phyloP scores from a whole-genome alignment of 2,113 vertebrate genomes.

The Cranoglanis bouderius region DNA sequence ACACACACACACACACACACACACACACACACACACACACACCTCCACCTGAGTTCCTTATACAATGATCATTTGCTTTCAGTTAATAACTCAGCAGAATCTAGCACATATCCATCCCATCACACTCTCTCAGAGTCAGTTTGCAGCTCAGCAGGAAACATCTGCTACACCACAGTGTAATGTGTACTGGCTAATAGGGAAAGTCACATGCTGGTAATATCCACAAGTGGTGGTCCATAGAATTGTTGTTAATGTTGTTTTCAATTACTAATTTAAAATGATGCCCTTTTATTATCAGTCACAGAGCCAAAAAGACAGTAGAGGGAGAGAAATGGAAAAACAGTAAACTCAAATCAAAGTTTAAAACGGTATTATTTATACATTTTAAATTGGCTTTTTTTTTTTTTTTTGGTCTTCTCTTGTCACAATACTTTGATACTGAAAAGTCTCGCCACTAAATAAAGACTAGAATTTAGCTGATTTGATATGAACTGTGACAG shows the following conservation, averaged over 20 bases:
- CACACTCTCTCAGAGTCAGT: not conserved
- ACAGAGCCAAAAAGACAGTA: not conserved
- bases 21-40: not conserved
- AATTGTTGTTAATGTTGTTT: not conserved
- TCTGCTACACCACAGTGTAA: slow-evolving; percentile 5
- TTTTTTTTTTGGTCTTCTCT: not conserved
- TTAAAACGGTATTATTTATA: not conserved
- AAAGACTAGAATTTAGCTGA: slow-evolving; percentile 4
- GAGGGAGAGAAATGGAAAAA: not conserved
- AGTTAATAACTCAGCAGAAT: not conserved
- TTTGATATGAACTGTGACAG: not conserved
- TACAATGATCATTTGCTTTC: slow-evolving; percentile 19
- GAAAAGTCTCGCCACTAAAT: not conserved
- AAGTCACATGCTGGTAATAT: not conserved
- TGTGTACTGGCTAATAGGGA: slow-evolving; percentile 24
- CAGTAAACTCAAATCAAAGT: not conserved
- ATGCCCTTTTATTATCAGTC: not conserved
- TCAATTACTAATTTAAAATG: not conserved
- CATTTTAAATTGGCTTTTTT: not conserved
- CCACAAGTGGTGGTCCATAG: not conserved
- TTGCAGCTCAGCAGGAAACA: slow-evolving; percentile 18
- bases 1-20: not conserved
- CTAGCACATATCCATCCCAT: not conserved
- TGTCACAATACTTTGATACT: not conserved
- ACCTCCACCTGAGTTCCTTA: not conserved